Base-by-base conservation (phyloP, 1,140 invertebrate genomes). In the Drosophila pandora region DNA sequence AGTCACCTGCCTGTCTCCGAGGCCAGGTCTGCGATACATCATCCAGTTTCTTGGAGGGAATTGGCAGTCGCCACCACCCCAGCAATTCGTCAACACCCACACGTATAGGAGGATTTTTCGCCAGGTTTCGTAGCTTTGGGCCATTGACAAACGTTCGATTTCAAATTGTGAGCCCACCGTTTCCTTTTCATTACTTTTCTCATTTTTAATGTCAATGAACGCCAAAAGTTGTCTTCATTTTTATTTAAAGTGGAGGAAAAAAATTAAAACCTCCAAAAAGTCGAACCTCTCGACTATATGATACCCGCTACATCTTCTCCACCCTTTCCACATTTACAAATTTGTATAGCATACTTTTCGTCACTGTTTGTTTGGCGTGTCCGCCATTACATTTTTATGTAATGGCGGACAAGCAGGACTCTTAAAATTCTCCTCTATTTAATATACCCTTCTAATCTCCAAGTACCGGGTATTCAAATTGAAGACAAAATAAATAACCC, bases 201-300 rank as follows among this genome's bases (percentile, higher is more conserved):
- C 50, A 43, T 74, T 70, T 82, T 79, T 70, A 67, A 76, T 79
- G 83, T 87, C 83, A 87, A 88, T 81, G 83, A 87, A 87, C 82
- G 82, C 83, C 73, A 48, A 76, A 76, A 79, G 65, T 87, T 87
- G 76, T 88, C 83, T 79, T 87, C 74, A 80, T 85, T 80, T 85
- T 85, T 85, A 87, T 87, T 87, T 82, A 87, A 85, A 81, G 82
- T 87, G 81, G 82, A 81, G 70, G 81, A 83, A 83, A 88, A 76
- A 87, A 37, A 32, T 10, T 37, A 25, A 25, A 25, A 25, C 4
- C 25, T 25, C 25, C 10, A 37, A 12, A 2, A 2, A 32, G 9
- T 37, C 9, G 34, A 37, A 12, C 2, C 34, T 37, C 10, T n/a
- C 34, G 34, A 37, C 34, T 37, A 12, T 37, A 37, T 37, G 34